Conservation (phyloP, 1,140 invertebrate genomes). For the Berghia stephanieae region DNA sequence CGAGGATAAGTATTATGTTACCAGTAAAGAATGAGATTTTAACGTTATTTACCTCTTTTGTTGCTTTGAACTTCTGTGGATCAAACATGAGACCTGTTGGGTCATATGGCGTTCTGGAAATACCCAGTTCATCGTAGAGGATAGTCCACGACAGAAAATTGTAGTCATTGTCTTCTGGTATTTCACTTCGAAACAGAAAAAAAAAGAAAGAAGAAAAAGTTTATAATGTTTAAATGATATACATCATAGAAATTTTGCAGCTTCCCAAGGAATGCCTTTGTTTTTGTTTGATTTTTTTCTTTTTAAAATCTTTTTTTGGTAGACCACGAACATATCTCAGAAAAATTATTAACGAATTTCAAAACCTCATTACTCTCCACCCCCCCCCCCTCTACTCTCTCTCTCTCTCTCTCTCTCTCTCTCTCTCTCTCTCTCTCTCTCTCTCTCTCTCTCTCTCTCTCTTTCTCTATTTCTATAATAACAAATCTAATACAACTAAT, state of each 20-base stretch:
- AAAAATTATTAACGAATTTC: background rate
- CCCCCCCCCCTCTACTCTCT: no score
- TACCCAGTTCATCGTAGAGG: slow-evolving; percentile 39
- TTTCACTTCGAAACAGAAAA: background rate
- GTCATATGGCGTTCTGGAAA: slow-evolving; percentile 44
- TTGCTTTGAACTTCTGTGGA: slow-evolving; percentile 48
- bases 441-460: no score
- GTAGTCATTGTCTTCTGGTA: slow-evolving; percentile 19
- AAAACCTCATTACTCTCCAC: background rate
- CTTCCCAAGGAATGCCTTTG: background rate
- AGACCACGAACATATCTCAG: background rate
- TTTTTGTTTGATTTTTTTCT: background rate
- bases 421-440: no score
- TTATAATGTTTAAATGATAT: background rate
- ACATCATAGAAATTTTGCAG: background rate
- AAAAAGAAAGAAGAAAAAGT: background rate
- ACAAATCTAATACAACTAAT: no score
- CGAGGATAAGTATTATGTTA: no score
- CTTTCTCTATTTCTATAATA: no score
- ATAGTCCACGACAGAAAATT: slow-evolving; percentile 51
- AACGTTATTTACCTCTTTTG: no score
- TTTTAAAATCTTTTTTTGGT: background rate
- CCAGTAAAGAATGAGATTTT: no score
- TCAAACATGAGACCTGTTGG: slow-evolving; percentile 52
- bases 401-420: no score